Percentiles rank a stretch among this genome's conserved stretches.
Evolutionary conservation across 2,797 vertebrate genomes (phyloP).

Genomic region (Sciurus carolinensis): DNA sequence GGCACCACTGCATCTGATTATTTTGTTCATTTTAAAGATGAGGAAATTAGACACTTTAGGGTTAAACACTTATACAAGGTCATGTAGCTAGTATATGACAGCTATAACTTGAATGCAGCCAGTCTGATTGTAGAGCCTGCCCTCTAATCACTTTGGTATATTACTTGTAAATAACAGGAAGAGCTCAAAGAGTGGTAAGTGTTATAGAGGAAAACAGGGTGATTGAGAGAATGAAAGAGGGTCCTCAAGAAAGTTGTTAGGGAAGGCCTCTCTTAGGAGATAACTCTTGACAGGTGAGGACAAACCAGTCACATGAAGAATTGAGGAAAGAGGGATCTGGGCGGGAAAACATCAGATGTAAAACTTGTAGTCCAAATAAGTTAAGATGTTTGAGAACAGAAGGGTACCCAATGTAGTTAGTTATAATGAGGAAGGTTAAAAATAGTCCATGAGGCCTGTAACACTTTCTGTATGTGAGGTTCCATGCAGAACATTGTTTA

Average conservation of each 20-base stretch:
- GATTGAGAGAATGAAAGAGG: not conserved
- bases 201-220: not conserved
- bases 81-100: not conserved
- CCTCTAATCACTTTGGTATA: not conserved
- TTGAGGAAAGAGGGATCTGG: not conserved
- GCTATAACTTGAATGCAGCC: not conserved
- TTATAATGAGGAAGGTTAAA: not conserved
- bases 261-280: not conserved
- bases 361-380: not conserved
- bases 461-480: not conserved
- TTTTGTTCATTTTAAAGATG: conserved; percentile 37
- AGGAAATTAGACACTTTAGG: conserved; percentile 11
- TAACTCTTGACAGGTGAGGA: not conserved
- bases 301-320: not conserved
- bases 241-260: not conserved
- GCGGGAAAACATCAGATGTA: not conserved
- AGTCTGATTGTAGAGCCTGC: not conserved
- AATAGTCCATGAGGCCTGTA: not conserved
- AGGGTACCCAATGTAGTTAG: not conserved
- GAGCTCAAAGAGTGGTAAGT: not conserved
- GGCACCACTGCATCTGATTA: not conserved
- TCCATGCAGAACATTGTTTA: not conserved
- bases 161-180: conserved; percentile 30
- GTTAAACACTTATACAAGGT: not conserved
- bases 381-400: not conserved